Percentiles rank a stretch among this genome's conserved stretches.
Conservation (phyloP, 2,797 vertebrate genomes). For the Apogon talboti region DNA sequence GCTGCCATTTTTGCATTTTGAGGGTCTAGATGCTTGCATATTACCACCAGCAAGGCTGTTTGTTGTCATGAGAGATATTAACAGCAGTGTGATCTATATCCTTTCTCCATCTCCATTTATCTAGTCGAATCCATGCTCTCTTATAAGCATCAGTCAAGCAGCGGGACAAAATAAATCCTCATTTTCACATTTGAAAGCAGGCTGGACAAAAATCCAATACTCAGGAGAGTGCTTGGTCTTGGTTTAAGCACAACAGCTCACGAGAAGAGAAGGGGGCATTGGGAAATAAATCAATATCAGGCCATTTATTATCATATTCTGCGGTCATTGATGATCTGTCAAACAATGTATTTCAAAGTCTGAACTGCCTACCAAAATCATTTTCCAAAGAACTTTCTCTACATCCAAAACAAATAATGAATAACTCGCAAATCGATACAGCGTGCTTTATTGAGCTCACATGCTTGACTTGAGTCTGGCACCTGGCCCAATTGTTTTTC, state of each 20-base stretch:
- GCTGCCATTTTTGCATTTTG: conserved; percentile 71
- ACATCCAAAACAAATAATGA: conserved; percentile 83
- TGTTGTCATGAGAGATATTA: conserved; percentile 66
- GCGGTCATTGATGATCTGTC: conserved; percentile 81
- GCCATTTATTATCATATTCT: conserved; percentile 81
- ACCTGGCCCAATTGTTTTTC: conserved; percentile 72
- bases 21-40: conserved; percentile 47
- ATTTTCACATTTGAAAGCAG: conserved; percentile 74
- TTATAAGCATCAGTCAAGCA: conserved; percentile 61
- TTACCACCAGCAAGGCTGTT: conserved; percentile 67
- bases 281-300: conserved; percentile 77
- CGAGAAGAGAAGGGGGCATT: conserved; percentile 38
- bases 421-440: conserved; percentile 74
- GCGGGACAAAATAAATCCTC: conserved; percentile 71
- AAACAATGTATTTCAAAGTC: conserved; percentile 73
- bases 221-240: conserved; percentile 69
- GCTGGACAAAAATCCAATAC: conserved; percentile 72
- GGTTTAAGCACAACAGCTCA: conserved; percentile 73
- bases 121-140: conserved; percentile 50
- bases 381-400: conserved; percentile 78
- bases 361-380: conserved; percentile 63
- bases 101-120: conserved; percentile 63
- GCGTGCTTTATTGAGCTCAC: conserved; percentile 71
- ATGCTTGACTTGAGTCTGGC: conserved; percentile 72
- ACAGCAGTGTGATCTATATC: conserved; percentile 64